Evolutionary conservation across 2,113 vertebrate species (phyloP), one percentile per base, ranked within the genome.

Genomic region (Caretta caretta): DNA sequence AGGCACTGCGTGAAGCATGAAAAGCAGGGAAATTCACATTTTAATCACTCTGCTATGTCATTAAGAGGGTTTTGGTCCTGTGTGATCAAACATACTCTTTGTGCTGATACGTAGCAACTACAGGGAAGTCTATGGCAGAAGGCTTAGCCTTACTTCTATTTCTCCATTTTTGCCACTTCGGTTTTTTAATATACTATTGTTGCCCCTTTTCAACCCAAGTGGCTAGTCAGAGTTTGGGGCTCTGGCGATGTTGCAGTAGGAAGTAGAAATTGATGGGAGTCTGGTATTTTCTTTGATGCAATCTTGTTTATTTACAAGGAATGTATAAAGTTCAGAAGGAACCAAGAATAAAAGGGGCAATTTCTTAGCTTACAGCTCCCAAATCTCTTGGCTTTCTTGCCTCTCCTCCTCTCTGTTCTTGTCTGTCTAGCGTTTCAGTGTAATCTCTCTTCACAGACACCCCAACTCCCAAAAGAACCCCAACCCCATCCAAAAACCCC

Each of bases 21-120:
- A 92, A 90, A 96, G 90, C 79, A 81, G 91, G 65, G 31, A 91
- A 92, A 91, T 82, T 91, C 94, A 93, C 84, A 93, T 96, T 96
- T 93, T 95, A 96, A 95, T 96, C 93, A 92, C 57, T 78, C 50
- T 85, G 53, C 81, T 90, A 48, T 56, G 83, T 83, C 83, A 91
- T 88, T 86, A 92, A 79, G 90, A 94, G 95, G 57, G 96, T 95
- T 95, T 93, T 96, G 90, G 85, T 84, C 84, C 79, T 90, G 5
- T 4, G 0, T 95, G 90, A 93, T 97, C 87, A 91, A 65, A 85
- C 50, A 65, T 80, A 92, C n/a, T 27, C 81, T 92, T 90, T 94
- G 65, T 85, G 81, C 95, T 93, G 85, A 54, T 96, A 90, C 31
- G 5, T 27, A 31, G 29, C 86, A 86, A 75, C 88, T 4, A 83